Conservation (phyloP, 2,888 invertebrate species). For the Rutpela maculata region DNA sequence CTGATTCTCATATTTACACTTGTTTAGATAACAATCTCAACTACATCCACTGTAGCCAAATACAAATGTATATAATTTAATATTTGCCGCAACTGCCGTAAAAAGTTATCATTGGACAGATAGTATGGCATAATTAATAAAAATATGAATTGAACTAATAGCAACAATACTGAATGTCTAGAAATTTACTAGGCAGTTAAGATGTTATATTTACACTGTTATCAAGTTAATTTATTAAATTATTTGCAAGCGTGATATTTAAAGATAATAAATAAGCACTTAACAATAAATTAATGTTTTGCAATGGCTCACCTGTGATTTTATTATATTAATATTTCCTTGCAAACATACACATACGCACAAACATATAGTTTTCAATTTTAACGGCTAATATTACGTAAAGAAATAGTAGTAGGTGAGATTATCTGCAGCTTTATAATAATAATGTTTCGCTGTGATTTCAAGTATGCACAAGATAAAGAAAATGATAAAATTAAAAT, state of each 20-base stretch:
- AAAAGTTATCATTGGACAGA: no score
- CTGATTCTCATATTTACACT: no score
- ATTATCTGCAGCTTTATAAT: conserved; percentile 13
- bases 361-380: conserved; percentile 2
- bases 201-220: conserved; percentile 7
- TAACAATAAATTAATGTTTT: conserved; percentile 33
- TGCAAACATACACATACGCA: conserved; percentile 3
- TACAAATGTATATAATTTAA: neutral
- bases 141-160: conserved; percentile 2
- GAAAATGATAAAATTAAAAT: conserved; percentile 14
- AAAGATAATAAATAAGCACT: conserved; percentile 10
- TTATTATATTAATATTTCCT: conserved; percentile 24
- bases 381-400: conserved; percentile 3
- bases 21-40: no score
- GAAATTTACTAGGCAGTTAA: neutral
- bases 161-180: neutral
- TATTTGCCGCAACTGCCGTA: neutral
- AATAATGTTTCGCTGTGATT: conserved; percentile 12
- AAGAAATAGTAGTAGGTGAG: neutral
- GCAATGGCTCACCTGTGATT: conserved; percentile 24
- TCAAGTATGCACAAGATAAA: conserved; percentile 20
- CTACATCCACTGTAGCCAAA: no score
- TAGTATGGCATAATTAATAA: no score
- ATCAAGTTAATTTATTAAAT: conserved; percentile 37
- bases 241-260: conserved; percentile 9